A percentile compares a stretch with the other conserved stretches of the same genome.
Evolutionary conservation across 2,797 vertebrate species (phyloP).

Genomic region (Poecilia velifera): DNA sequence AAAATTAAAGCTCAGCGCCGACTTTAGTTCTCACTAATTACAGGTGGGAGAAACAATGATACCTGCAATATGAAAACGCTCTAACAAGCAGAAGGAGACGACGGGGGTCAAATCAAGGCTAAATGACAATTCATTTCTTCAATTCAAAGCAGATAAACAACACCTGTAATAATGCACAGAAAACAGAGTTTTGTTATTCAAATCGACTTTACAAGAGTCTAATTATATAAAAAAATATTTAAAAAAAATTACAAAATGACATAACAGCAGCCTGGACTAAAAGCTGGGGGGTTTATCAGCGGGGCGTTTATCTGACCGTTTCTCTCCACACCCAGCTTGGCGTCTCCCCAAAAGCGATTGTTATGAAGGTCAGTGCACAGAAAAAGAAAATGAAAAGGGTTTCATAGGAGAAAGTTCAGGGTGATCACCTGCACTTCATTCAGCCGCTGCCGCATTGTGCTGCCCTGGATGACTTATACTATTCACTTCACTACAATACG

Average conservation of each 20-base stretch:
- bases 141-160: constrained; percentile 6
- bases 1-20: constrained; percentile 3
- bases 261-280: constrained; percentile 25
- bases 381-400: constrained; percentile 53
- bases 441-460: constrained; percentile 49
- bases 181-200: constrained; percentile 7
- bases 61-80: constrained; percentile 19
- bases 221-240: constrained; percentile 7
- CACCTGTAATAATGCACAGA: not conserved
- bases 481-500: constrained; percentile 58
- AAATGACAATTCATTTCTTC: constrained; percentile 21
- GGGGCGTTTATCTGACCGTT: constrained; percentile 51
- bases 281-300: constrained; percentile 43
- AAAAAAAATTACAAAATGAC: constrained; percentile 6
- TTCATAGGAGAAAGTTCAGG: constrained; percentile 66
- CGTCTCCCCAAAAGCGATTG: constrained; percentile 50
- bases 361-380: constrained; percentile 67
- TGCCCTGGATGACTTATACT: constrained; percentile 48
- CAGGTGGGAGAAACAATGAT: constrained; percentile 25
- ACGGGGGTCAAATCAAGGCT: constrained; percentile 3
- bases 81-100: constrained; percentile 9
- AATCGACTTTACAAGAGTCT: constrained; percentile 30
- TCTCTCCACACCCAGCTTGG: constrained; percentile 57
- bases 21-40: constrained; percentile 21
- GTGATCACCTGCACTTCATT: constrained; percentile 53